Evolutionary conservation across 2,113 vertebrate species (phyloP).

Genomic region (Nymphicus hollandicus): DNA sequence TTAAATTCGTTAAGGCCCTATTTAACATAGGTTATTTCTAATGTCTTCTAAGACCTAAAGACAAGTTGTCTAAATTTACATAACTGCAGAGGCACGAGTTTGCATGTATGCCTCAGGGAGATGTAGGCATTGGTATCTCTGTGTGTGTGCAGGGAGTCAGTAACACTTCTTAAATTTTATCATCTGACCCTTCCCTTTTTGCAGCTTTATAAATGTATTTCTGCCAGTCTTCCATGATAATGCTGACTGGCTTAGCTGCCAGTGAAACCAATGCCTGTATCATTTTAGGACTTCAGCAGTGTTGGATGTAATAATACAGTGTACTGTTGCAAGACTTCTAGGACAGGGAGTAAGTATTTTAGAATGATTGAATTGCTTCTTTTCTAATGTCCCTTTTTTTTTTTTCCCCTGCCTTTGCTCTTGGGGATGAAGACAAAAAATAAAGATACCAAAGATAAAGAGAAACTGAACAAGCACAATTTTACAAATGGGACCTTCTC

Average conservation of each 20-base stretch:
- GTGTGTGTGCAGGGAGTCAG: background rate
- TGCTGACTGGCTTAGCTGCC: background rate
- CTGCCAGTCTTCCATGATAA: background rate
- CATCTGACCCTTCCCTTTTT: background rate
- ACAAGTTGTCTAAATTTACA: background rate
- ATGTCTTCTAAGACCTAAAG: background rate
- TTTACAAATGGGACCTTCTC: constrained; percentile 81
- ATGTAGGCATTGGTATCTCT: background rate
- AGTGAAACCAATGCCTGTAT: background rate
- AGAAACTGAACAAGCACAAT: constrained; percentile 81
- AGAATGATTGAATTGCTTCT: background rate
- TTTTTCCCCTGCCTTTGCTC: background rate
- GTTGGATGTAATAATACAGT: background rate
- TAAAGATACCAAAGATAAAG: constrained; percentile 89
- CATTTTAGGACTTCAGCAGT: background rate
- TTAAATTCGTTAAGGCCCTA: background rate
- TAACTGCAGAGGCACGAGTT: background rate
- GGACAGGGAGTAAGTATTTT: background rate
- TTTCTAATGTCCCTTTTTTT: background rate
- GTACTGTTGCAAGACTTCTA: background rate
- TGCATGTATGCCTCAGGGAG: background rate
- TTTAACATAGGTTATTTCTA: background rate
- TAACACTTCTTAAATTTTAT: background rate
- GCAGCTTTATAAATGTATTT: background rate
- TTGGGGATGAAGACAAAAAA: constrained; percentile 82